Conservation (phyloP, 2,113 vertebrate species). For the Spilogale gracilis region DNA sequence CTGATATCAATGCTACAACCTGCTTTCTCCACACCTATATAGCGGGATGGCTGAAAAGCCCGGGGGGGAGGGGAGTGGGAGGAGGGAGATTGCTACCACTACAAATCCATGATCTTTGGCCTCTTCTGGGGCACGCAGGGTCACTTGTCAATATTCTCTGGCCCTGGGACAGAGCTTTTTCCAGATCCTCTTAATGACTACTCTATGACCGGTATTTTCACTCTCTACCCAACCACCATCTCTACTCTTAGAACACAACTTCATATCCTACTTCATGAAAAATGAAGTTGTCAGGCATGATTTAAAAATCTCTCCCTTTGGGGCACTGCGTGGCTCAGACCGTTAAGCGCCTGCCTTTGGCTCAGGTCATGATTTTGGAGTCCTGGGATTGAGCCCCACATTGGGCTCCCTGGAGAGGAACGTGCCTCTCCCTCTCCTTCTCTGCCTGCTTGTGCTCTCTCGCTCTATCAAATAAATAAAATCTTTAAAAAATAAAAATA, state of each 20-base stretch:
- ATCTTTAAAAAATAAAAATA: no score
- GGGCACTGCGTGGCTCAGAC: no score
- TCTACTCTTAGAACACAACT: background rate
- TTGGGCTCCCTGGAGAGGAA: no score
- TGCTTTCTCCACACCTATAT: background rate
- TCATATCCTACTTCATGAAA: background rate
- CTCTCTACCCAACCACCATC: background rate
- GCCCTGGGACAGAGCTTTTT: background rate
- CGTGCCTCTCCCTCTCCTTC: no score
- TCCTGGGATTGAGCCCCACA: no score
- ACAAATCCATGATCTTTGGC: background rate
- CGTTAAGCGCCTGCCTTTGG: no score
- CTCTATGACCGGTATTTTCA: background rate
- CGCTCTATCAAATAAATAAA: no score
- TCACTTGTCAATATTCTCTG: background rate
- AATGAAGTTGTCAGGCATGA: background rate
- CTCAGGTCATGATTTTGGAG: no score
- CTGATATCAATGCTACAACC: background rate
- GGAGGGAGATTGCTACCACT: background rate
- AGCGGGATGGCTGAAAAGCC: background rate
- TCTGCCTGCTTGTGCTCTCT: no score
- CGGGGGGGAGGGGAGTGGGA: background rate
- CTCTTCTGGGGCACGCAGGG: background rate
- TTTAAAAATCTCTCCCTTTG: background rate
- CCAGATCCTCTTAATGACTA: background rate